Conservation (phyloP, 1,140 invertebrate species). For the Magallana gigas region DNA sequence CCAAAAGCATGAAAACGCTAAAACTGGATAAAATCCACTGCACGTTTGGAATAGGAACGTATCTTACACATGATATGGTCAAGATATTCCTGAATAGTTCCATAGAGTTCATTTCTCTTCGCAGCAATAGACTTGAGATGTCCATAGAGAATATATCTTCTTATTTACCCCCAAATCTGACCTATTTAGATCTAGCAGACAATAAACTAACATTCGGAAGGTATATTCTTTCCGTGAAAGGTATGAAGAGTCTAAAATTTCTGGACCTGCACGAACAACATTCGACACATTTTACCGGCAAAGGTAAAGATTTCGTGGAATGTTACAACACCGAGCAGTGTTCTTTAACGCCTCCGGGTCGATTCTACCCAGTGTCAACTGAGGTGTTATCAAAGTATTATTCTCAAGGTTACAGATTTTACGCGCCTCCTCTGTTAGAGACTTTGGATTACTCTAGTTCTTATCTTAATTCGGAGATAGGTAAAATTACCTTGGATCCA, state of each 20-base stretch:
- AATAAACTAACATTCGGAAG: neutral
- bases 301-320: neutral
- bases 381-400: too few relatives aligned
- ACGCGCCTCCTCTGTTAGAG: neutral
- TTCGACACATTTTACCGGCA: neutral
- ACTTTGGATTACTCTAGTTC: neutral
- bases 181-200: neutral
- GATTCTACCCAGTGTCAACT: too few relatives aligned
- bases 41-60: conserved; percentile 20
- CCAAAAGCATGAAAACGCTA: neutral
- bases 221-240: neutral
- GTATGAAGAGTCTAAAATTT: neutral
- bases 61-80: neutral
- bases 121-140: neutral
- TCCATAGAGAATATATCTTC: neutral
- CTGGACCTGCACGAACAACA: neutral
- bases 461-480: neutral
- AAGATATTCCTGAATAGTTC: neutral
- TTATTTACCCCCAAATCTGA: neutral
- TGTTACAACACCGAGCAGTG: neutral
- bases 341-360: neutral
- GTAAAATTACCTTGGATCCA: neutral
- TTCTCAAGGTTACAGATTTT: neutral
- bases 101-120: neutral
- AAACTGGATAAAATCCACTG: conserved; percentile 26